These are phyloP conservation scores for Brachyistius frenatus DNA, from an alignment of 2,113 vertebrate genomes.

Conservation along the genomic window DNA sequence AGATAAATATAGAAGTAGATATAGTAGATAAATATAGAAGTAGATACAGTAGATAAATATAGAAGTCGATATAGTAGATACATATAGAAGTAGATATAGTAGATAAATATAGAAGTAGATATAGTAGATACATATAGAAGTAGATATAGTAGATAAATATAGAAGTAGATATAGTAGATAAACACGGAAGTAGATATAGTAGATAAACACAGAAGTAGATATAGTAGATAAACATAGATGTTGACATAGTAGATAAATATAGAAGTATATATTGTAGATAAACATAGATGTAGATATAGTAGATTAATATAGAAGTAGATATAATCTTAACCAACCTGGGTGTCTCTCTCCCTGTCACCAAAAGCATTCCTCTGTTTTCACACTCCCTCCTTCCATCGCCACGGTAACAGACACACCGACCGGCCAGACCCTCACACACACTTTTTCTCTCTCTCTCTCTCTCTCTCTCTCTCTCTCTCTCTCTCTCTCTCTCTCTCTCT, in stretches of 20 bases:
- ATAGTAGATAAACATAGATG: not conserved
- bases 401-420: conserved; percentile 61
- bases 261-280: conserved; percentile 7
- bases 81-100: too few relatives aligned
- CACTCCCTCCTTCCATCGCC: conserved; percentile 64
- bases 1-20: too few relatives aligned
- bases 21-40: too few relatives aligned
- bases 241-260: not conserved
- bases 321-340: conserved; percentile 85
- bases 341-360: conserved; percentile 85
- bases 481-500: too few relatives aligned
- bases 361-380: conserved; percentile 84
- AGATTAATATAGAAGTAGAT: conserved; percentile 59
- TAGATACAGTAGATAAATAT: too few relatives aligned
- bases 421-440: conserved; percentile 22
- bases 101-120: too few relatives aligned
- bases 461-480: conserved; percentile 5
- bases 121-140: too few relatives aligned
- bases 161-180: not conserved
- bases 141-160: not conserved
- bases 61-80: too few relatives aligned
- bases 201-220: too few relatives aligned
- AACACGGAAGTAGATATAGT: not conserved
- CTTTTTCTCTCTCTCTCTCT: not conserved
- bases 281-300: conserved; percentile 57